These are phyloP conservation scores for Lamprologus tigripictilis DNA, from an alignment of 2,113 vertebrate species.

Conservation along the genomic window DNA sequence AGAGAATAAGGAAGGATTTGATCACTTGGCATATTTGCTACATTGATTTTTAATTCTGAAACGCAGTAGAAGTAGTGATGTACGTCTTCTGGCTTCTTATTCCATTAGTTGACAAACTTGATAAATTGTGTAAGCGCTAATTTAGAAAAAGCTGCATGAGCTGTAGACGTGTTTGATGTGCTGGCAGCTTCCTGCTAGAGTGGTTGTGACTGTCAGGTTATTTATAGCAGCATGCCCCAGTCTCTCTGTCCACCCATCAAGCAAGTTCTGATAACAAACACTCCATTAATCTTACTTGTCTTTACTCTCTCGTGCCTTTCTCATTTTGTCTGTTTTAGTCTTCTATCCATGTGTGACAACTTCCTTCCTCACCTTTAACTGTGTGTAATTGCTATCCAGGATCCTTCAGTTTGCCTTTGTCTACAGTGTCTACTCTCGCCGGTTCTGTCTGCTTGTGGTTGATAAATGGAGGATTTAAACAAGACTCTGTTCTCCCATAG, in stretches of 20 bases:
- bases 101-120: background rate
- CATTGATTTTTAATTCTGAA: background rate
- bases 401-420: background rate
- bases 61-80: background rate
- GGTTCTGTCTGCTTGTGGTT: background rate
- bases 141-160: background rate
- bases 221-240: conserved; percentile 32
- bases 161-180: conserved; percentile 18
- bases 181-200: background rate
- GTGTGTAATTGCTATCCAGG: conserved; percentile 1
- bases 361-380: background rate
- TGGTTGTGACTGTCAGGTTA: conserved; percentile 30
- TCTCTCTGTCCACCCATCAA: conserved; percentile 8
- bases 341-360: background rate
- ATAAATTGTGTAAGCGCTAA: background rate
- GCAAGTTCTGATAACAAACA: conserved; percentile 4
- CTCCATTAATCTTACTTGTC: conserved; percentile 24
- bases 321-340: background rate
- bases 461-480: conserved; percentile 1
- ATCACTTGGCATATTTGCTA: background rate
- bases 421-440: background rate
- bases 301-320: background rate
- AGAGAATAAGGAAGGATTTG: background rate
- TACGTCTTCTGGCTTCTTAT: background rate
- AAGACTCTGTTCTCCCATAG: background rate